Conservation (phyloP, 2,797 vertebrate species). For the Silurus lanzhouensis region DNA sequence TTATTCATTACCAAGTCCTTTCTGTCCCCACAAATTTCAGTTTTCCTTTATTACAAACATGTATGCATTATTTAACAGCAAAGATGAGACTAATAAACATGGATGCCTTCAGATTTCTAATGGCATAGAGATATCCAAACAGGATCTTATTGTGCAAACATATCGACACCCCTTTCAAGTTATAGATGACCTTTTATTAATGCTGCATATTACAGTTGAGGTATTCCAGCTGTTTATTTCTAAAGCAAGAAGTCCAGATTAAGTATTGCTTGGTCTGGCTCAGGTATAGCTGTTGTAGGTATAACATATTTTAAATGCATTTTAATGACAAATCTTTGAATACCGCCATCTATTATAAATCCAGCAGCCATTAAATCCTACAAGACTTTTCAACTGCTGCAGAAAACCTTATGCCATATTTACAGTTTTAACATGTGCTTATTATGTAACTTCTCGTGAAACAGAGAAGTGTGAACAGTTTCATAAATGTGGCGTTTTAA, state of each 20-base stretch:
- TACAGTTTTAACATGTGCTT: not conserved
- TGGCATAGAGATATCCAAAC: not conserved
- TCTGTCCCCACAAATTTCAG: conserved; percentile 21
- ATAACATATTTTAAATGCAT: not conserved
- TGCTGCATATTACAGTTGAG: not conserved
- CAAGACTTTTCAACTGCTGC: not conserved
- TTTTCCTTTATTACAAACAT: conserved; percentile 31
- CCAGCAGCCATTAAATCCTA: not conserved
- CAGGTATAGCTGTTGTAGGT: not conserved
- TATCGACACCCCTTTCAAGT: not conserved
- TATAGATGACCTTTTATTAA: not conserved
- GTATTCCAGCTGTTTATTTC: not conserved
- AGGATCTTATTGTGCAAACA: not conserved
- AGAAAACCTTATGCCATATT: not conserved
- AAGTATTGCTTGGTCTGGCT: not conserved
- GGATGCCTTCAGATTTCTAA: not conserved
- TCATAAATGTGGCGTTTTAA: not conserved
- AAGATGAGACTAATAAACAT: not conserved
- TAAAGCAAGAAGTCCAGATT: not conserved
- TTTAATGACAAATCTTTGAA: not conserved
- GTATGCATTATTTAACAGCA: conserved; percentile 27
- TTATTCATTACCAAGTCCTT: conserved; percentile 45
- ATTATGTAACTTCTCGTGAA: not conserved
- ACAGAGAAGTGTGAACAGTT: not conserved
- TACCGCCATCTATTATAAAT: not conserved